A percentile compares a stretch with the other conserved stretches of the same genome.
These are phyloP conservation scores for Anableps anableps DNA, from an alignment of 2,797 vertebrate genomes.

Conservation along the genomic window DNA sequence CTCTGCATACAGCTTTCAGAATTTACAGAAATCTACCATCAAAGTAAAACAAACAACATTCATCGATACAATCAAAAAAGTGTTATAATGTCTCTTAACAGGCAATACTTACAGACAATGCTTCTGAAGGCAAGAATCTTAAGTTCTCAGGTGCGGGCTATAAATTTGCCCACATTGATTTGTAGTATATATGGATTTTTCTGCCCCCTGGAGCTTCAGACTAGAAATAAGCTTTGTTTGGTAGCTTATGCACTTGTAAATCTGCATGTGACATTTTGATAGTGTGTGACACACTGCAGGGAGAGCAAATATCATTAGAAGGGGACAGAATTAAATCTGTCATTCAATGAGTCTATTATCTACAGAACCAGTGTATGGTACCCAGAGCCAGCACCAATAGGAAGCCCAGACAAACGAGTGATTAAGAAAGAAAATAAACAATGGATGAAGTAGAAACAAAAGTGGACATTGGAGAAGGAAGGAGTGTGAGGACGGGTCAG, in stretches of 20 bases:
- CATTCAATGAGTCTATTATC: conserved; percentile 77
- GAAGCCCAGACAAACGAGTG: conserved; percentile 17
- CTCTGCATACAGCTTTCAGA: background rate
- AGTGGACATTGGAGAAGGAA: background rate
- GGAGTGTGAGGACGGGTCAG: conserved; percentile 34
- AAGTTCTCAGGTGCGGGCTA: background rate
- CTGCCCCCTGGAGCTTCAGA: conserved; percentile 44
- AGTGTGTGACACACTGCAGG: conserved; percentile 62
- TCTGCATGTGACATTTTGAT: conserved; percentile 85
- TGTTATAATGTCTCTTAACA: background rate
- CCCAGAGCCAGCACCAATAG: conserved; percentile 28
- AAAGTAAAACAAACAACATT: background rate
- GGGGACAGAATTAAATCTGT: conserved; percentile 72
- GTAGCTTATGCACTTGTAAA: conserved; percentile 75
- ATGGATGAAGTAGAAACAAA: conserved; percentile 22
- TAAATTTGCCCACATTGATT: conserved; percentile 65
- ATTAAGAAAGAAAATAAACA: conserved; percentile 5
- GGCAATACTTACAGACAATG: background rate
- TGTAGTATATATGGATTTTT: conserved; percentile 76
- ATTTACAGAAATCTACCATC: background rate
- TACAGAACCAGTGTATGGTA: conserved; percentile 41
- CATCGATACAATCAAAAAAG: background rate
- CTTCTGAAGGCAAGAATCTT: background rate
- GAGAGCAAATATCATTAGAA: conserved; percentile 78
- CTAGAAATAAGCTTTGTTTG: conserved; percentile 83